Evolutionary conservation across 2,888 invertebrate species (phyloP).

Genomic region (Himalopsyche japonica): DNA sequence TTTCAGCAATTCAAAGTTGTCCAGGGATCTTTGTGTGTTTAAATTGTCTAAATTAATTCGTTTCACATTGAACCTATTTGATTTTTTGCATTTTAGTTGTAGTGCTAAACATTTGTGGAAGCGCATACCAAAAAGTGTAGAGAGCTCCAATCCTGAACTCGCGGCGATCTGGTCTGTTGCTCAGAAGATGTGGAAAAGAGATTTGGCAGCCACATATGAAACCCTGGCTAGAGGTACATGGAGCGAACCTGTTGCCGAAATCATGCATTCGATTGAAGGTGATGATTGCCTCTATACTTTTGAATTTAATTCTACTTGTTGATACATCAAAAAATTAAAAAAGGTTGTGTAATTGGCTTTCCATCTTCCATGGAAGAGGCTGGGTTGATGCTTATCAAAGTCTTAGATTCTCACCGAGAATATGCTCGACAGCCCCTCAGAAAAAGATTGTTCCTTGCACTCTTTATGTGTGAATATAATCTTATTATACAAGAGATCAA

Average conservation of each 20-base stretch:
- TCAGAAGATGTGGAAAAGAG: constrained; percentile 83
- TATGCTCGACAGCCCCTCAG: too few relatives aligned
- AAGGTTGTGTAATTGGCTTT: too few relatives aligned
- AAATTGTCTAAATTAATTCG: neutral
- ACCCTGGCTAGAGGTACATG: constrained; percentile 74
- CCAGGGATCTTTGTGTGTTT: too few relatives aligned
- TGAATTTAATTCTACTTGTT: too few relatives aligned
- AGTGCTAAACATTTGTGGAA: constrained; percentile 94
- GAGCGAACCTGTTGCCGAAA: constrained; percentile 77
- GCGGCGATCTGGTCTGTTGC: constrained; percentile 80
- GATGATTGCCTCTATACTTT: constrained; percentile 39
- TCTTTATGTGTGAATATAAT: too few relatives aligned
- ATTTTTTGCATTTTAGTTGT: constrained; percentile 57
- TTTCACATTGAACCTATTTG: neutral
- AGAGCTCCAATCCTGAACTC: constrained; percentile 73
- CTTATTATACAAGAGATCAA: too few relatives aligned
- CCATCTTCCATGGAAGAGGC: too few relatives aligned
- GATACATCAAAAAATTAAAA: too few relatives aligned
- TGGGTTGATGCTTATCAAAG: too few relatives aligned
- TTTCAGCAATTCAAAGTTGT: too few relatives aligned
- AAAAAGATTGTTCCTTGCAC: too few relatives aligned
- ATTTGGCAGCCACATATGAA: constrained; percentile 79
- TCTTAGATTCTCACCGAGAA: too few relatives aligned
- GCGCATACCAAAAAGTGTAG: constrained; percentile 77
- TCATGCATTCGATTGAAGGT: constrained; percentile 84